phyloP scores from a whole-genome alignment of 2,888 invertebrate genomes.

The Limnephilus auricula region DNA sequence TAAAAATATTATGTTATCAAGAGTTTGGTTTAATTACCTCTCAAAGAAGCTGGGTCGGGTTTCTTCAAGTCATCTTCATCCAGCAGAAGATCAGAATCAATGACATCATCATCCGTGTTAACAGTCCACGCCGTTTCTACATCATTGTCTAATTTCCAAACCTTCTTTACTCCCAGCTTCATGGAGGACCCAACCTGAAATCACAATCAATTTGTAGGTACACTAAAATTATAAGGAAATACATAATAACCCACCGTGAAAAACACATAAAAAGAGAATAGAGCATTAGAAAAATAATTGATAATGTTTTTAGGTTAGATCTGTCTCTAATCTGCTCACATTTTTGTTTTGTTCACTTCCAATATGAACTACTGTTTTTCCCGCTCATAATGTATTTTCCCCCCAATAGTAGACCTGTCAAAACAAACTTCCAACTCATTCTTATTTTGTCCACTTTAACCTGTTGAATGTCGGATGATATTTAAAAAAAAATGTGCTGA shows the following conservation, averaged over 20 bases:
- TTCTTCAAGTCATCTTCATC: slow-evolving; percentile 93
- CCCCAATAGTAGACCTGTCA: no score
- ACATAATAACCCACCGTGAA: neutral
- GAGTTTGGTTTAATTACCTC: slow-evolving; percentile 77
- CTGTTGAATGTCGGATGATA: no score
- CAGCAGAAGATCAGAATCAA: slow-evolving; percentile 92
- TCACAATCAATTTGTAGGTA: neutral
- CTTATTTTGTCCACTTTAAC: no score
- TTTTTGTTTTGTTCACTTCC: neutral
- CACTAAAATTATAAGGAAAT: neutral
- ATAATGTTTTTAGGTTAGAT: neutral
- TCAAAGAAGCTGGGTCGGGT: slow-evolving; percentile 90
- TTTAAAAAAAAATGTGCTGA: no score
- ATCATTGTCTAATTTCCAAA: slow-evolving; percentile 88
- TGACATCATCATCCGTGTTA: slow-evolving; percentile 85
- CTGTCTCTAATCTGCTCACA: neutral
- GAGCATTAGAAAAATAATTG: neutral
- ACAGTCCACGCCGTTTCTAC: slow-evolving; percentile 78
- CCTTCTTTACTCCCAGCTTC: slow-evolving; percentile 73
- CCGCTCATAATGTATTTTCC: no score
- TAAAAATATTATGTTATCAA: slow-evolving; percentile 43
- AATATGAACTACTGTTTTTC: no score
- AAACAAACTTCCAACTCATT: no score
- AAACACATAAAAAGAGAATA: neutral
- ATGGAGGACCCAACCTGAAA: slow-evolving; percentile 79